Evolutionary conservation across 37 sponge, comb jelly and placozoan genomes (phyloP).

Genomic region (Spongilla lacustris): DNA sequence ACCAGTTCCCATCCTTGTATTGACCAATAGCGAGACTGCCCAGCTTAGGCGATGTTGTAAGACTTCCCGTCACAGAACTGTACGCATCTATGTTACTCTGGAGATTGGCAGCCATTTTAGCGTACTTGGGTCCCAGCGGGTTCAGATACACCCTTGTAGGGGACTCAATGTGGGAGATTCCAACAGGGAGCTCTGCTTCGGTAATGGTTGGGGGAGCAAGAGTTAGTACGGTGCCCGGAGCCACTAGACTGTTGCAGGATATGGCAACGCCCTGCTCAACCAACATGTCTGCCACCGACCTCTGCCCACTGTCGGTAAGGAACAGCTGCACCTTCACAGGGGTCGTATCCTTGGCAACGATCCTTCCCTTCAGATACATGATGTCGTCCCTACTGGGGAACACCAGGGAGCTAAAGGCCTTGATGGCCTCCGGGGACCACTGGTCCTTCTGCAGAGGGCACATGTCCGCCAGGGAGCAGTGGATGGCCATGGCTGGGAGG

Average conservation of each 20-base stretch:
- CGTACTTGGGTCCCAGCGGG: not conserved
- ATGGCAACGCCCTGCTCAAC: not conserved
- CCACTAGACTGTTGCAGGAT: not conserved
- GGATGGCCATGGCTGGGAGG: conserved; percentile 23
- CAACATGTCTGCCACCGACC: not conserved
- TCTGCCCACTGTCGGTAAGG: not conserved
- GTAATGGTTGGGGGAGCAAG: not conserved
- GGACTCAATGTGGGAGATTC: not conserved
- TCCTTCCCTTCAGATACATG: not conserved
- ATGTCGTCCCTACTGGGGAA: not conserved
- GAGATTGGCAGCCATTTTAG: not conserved
- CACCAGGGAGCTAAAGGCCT: conserved; percentile 16
- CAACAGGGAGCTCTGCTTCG: not conserved
- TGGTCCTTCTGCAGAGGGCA: not conserved
- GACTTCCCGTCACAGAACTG: not conserved
- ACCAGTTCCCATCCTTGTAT: not conserved
- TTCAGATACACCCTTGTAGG: not conserved
- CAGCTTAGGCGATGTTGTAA: not conserved
- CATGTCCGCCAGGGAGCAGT: conserved; percentile 18
- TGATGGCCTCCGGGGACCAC: not conserved
- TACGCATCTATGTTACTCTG: not conserved
- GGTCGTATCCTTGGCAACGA: not conserved
- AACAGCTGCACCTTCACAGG: not conserved
- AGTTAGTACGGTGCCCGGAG: not conserved
- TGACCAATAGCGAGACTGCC: not conserved